Base-by-base conservation (phyloP, 2,797 vertebrate genomes). In the Adrianichthys oophorus region DNA sequence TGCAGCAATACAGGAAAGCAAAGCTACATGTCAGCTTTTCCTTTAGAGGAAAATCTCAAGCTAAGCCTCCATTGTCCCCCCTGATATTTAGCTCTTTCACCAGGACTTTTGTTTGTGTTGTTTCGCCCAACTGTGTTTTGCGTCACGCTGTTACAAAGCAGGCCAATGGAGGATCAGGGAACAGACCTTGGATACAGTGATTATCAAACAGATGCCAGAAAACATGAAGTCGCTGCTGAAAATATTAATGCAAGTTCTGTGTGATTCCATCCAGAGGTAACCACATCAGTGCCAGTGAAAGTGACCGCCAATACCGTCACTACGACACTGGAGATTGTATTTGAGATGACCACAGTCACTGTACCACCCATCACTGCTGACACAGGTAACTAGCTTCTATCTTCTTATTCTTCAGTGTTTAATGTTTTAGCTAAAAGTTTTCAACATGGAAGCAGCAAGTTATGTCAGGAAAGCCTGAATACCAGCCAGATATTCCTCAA, bases 21-120 rank as follows among this genome's bases (percentile, higher is more conserved):
- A 86, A 89, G 83, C 75, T 83, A 79, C 68, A 41, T 78, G 85
- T 91, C 86, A 88, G 87, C 84, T 86, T 89, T 90, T 90, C 89
- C 86, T 85, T 66, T 76, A 82, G 77, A 85, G 80, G 85, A 85
- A 87, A 84, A 65, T 78, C 74, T 65, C 74, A 4, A 67, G 76
- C 78, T 72, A 83, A 81, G 62, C 82, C 69, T 65, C 80, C 77
- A 90, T 91, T 91, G 90, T 92, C 87, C 78, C 24, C 37, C 17
- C 57, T 56, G 61, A 83, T 62, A 79, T 72, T 79, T 60, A 17
- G 78, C 69, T 43, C 15, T 86, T 87, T 78, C 48, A 65, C 70
- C 62, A 21, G 56, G 37, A 21, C 74, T 18, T 45, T 7, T 45
- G 18, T 19, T 15, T 42, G 41, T 53, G 21, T 15, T 24, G 40